phyloP scores from a whole-genome alignment of 2,113 vertebrate genomes.

The Scomber colias region DNA sequence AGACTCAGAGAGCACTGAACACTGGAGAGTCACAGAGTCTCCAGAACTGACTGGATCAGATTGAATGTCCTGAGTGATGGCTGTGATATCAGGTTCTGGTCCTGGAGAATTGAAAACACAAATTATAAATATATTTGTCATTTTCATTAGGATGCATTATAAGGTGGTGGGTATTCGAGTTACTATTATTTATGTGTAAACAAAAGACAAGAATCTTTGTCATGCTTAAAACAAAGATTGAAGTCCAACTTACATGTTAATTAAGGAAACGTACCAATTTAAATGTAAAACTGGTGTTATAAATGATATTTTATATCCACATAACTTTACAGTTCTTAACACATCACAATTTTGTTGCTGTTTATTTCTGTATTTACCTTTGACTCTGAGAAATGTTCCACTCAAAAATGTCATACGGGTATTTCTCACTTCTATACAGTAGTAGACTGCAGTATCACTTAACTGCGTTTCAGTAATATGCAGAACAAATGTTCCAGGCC shows the following conservation, averaged over 20 bases:
- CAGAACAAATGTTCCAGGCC: neutral
- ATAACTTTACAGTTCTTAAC: no score
- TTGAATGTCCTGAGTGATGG: neutral
- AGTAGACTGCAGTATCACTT: constrained; percentile 58
- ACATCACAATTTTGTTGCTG: no score
- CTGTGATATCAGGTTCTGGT: neutral
- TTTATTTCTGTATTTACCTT: constrained; percentile 21
- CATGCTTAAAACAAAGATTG: no score
- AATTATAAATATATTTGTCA: no score
- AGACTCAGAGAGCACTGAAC: constrained; percentile 42
- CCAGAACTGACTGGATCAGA: constrained; percentile 20
- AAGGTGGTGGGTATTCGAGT: no score
- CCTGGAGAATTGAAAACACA: neutral
- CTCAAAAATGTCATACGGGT: constrained; percentile 1
- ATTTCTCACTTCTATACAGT: constrained; percentile 25
- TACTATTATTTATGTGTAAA: no score
- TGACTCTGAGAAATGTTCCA: constrained; percentile 18
- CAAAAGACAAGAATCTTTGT: no score
- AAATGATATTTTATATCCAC: no score
- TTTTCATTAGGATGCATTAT: no score
- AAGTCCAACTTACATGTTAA: no score
- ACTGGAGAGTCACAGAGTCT: constrained; percentile 47
- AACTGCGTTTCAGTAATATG: neutral
- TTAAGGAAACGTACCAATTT: no score
- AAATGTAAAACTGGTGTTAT: no score